Conservation (phyloP, 2,797 vertebrate species). For the Luscinia megarhynchos region DNA sequence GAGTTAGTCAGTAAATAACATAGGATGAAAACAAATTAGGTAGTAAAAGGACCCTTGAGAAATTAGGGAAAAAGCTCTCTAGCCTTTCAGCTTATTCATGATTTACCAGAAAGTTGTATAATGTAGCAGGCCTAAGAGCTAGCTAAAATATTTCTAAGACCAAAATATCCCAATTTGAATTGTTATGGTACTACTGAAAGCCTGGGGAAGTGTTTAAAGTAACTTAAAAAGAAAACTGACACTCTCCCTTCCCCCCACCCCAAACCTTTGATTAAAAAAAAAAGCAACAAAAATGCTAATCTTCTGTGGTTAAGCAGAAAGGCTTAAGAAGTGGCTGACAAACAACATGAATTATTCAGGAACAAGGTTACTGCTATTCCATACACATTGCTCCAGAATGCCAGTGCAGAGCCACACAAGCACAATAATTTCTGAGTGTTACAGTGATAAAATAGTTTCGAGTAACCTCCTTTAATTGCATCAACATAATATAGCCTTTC, state of each 20-base stretch:
- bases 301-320: slow-evolving; percentile 71
- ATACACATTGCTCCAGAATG: slow-evolving; percentile 35
- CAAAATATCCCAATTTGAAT: slow-evolving; percentile 39
- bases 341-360: slow-evolving; percentile 78
- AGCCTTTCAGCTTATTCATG: slow-evolving; percentile 68
- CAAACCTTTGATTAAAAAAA: slow-evolving; percentile 72
- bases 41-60: slow-evolving; percentile 72
- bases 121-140: slow-evolving; percentile 32
- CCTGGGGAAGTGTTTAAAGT: slow-evolving; percentile 54
- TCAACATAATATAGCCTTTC: background rate
- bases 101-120: slow-evolving; percentile 53
- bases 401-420: slow-evolving; percentile 24
- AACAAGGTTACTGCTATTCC: slow-evolving; percentile 48
- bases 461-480: slow-evolving; percentile 28
- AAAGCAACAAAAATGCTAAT: slow-evolving; percentile 70
- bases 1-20: slow-evolving; percentile 72
- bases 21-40: slow-evolving; percentile 72
- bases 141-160: slow-evolving; percentile 42
- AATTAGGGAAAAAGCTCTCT: slow-evolving; percentile 65
- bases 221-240: slow-evolving; percentile 20
- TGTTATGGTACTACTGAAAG: slow-evolving; percentile 39
- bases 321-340: slow-evolving; percentile 68
- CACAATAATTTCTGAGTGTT: slow-evolving; percentile 39
- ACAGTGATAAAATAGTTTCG: slow-evolving; percentile 21
- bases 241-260: background rate